Percentiles rank a stretch among this genome's conserved stretches.
These are phyloP conservation scores for Phyllopteryx taeniolatus DNA, from an alignment of 2,113 vertebrate genomes.

Conservation along the genomic window DNA sequence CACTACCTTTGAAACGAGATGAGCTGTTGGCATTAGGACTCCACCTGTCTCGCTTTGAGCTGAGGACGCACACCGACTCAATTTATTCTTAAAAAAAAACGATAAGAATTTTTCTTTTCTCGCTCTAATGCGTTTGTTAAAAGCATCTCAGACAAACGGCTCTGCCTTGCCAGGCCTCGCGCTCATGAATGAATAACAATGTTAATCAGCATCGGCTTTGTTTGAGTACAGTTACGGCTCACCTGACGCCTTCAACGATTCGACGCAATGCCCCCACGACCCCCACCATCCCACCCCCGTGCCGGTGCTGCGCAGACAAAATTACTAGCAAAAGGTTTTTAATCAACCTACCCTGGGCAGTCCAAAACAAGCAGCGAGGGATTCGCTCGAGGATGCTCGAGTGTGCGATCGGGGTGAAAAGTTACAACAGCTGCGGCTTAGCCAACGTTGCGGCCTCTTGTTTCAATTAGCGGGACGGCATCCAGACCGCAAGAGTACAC, in stretches of 20 bases:
- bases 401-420: constrained; percentile 40
- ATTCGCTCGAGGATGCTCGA: constrained; percentile 21
- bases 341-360: constrained; percentile 33
- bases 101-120: not conserved
- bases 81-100: constrained; percentile 7
- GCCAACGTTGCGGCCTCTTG: constrained; percentile 29
- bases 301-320: constrained; percentile 16
- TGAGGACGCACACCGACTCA: constrained; percentile 36
- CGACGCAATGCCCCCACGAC: constrained; percentile 20
- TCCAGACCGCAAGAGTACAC: constrained; percentile 17
- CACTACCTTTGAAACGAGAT: constrained; percentile 28
- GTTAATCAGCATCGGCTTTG: constrained; percentile 51
- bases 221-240: constrained; percentile 33
- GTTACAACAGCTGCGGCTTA: constrained; percentile 33
- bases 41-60: constrained; percentile 7
- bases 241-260: constrained; percentile 47
- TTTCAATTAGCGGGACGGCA: constrained; percentile 51
- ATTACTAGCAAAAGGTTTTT: constrained; percentile 19
- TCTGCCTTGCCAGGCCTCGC: constrained; percentile 35
- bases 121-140: constrained; percentile 40
- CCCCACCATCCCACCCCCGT: constrained; percentile 10
- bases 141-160: constrained; percentile 55
- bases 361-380: constrained; percentile 11
- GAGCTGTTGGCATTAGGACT: constrained; percentile 25
- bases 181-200: constrained; percentile 61